Evolutionary conservation across 2,888 invertebrate genomes (phyloP), one percentile per base, ranked within the genome.

Genomic region (Aporophyla lueneburgensis): DNA sequence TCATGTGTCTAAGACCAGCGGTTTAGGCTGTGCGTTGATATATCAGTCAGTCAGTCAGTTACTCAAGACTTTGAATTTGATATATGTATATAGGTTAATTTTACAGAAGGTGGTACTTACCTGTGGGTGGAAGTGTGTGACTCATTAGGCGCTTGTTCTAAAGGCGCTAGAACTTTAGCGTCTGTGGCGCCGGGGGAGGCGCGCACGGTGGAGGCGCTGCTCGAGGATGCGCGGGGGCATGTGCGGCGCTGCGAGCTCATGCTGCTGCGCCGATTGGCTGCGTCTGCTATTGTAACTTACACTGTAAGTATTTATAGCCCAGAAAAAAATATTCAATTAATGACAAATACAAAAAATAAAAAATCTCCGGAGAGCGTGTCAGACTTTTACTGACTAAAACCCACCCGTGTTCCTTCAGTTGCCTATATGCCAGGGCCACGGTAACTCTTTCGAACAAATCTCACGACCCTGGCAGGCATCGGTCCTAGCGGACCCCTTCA

Each of bases 51-150:
- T n/a, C n/a, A n/a, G n/a, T n/a, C n/a, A n/a, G n/a, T n/a, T n/a
- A n/a, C n/a, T n/a, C n/a, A n/a, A n/a, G n/a, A n/a, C n/a, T n/a
- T n/a, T n/a, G n/a, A n/a, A n/a, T n/a, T n/a, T n/a, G n/a, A n/a
- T n/a, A n/a, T n/a, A n/a, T n/a, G n/a, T n/a, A n/a, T n/a, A n/a
- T n/a, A n/a, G n/a, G n/a, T n/a, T n/a, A 19, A n/a, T n/a, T 85
- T 87, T 10, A 33, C 83, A 94, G 94, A 84, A 33, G 87, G 79
- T 0, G 92, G 92, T 16, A 92, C 91, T 19, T 74, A 84, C 33
- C 82, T 94, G 14, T 93, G 92, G 93, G 89, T 93, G 6, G 91
- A 92, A 76, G 92, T 93, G 0, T 94, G 94, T 53, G 94, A 95
- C 80, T 87, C 91, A 0, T 83, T 90, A 3, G 92, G 91, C 0